Base-by-base conservation (phyloP, 2,888 invertebrate genomes). In the Flabesymbios commensalis region DNA sequence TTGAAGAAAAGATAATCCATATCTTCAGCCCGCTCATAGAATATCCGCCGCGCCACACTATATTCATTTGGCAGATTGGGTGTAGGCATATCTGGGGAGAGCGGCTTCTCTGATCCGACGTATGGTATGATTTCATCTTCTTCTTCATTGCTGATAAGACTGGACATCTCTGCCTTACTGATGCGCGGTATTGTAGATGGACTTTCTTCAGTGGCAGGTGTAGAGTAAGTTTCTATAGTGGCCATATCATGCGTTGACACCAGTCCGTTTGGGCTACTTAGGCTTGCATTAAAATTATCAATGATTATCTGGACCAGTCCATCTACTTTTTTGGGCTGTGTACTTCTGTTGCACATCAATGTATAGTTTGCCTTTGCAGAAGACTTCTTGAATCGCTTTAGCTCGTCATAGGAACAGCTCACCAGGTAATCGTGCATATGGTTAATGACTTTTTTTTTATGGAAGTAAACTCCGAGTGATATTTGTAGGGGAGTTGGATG, bases 221-320 rank as follows among this genome's bases (percentile, higher is more conserved):
- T 24, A 19, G 45, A 22, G 24, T 19, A 45, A 22, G n/a, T 19
- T 22, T 45, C 45, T 45, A 45, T 45, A 14, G 22, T 45, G 17
- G 45, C 24, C 14, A 45, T 14, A 19, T 14, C 45, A 22, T 45
- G 45, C 22, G 45, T 45, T 10, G 45, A 45, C 24, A 45, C 45
- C 45, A 19, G 10, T 45, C 45, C 24, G 22, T 45, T 45, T 22
- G 45, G 45, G 45, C 45, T 45, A 19, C n/a, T 19, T 7, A 53
- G 31, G 36, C 36, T 36, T 5, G 53, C 53, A 53, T 53, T 36
- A 36, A 31, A 53, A 36, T 53, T 53, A 36, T 53, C 53, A 14
- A 22, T 36, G 7, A 53, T 28, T 14, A 33, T 5, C 28, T 36
- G 53, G 24, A 53, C 26, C 19, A 53, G n/a, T 33, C 53, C 53